Conservation (phyloP, 53 echinoderm and acorn worm species). For the Zoroaster sp. region DNA sequence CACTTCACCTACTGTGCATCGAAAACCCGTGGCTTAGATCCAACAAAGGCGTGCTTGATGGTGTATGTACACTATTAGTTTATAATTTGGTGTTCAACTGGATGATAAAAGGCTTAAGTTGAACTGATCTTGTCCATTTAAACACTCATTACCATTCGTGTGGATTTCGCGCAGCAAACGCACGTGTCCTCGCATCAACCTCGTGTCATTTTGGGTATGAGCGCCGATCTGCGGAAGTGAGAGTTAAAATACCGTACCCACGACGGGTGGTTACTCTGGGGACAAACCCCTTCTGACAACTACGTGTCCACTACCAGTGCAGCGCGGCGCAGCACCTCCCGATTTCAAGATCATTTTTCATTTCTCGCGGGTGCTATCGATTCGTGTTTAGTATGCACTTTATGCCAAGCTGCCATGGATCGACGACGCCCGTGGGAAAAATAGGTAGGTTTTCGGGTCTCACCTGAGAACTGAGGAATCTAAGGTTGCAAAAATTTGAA, state of each 20-base stretch:
- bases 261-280: conserved; percentile 8
- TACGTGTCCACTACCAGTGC: not conserved
- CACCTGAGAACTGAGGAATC: not conserved
- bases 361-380: conserved; percentile 47
- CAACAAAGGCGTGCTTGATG: not conserved
- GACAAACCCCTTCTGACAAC: conserved; percentile 3
- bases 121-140: not conserved
- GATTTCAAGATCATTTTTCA: conserved; percentile 47
- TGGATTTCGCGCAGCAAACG: not conserved
- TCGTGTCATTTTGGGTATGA: not conserved
- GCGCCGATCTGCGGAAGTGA: conserved; percentile 22
- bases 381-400: conserved; percentile 24
- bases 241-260: conserved; percentile 43
- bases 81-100: not conserved
- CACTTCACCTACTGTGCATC: no score
- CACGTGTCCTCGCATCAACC: conserved; percentile 34
- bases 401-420: conserved; percentile 15
- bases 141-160: not conserved
- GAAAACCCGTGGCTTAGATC: no score
- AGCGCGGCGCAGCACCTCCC: not conserved
- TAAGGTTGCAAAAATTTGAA: not conserved
- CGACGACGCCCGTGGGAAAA: not conserved
- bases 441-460: conserved; percentile 5
- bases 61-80: not conserved
- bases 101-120: conserved; percentile 2